Evolutionary conservation across 2,888 invertebrate species (phyloP), one percentile per base, ranked within the genome.

Genomic region (Yponomeuta cagnagella): DNA sequence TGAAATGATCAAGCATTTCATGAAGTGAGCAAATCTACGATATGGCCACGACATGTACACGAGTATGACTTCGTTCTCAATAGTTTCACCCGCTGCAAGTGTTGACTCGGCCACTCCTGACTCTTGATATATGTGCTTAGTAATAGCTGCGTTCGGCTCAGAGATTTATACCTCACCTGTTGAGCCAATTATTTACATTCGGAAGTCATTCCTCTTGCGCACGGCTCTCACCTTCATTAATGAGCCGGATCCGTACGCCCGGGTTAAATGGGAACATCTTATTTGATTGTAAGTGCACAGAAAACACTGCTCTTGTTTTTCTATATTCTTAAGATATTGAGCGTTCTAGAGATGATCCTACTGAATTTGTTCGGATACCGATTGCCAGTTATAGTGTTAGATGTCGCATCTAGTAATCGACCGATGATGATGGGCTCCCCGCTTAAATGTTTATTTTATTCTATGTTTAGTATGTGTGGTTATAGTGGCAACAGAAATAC

Each of bases 101-200:
- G 52, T 58, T 58, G 52, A 58, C 52, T 58, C 43, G 43, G 43
- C 81, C 78, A 76, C 78, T 76, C 78, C 82, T 82, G 80, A 80
- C 82, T 75, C 80, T 84, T 89, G 86, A 90, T 89, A 85, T 87
- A 89, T 82, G 80, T 80, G 75, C 82, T 84, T 87, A 84, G 88
- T 89, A 90, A 90, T 90, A 89, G 87, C 83, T 78, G 80, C 78
- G 82, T 86, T 84, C 84, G 87, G 85, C 81, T 77, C 76, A 79
- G 52, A 87, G 88, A 89, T 89, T 89, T 89, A 89, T 90, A 82
- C 77, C 80, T 82, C 88, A 90, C 88, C 87, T 88, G 89, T 90
- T 89, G 87, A 82, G 86, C 86, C 86, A 89, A 88, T 88, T 89
- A 89, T 87, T 89, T 86, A 88, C 87, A 84, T 86, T 87, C 83